Evolutionary conservation across 2,113 vertebrate genomes (phyloP).

Genomic region (Oreocharis arfaki): DNA sequence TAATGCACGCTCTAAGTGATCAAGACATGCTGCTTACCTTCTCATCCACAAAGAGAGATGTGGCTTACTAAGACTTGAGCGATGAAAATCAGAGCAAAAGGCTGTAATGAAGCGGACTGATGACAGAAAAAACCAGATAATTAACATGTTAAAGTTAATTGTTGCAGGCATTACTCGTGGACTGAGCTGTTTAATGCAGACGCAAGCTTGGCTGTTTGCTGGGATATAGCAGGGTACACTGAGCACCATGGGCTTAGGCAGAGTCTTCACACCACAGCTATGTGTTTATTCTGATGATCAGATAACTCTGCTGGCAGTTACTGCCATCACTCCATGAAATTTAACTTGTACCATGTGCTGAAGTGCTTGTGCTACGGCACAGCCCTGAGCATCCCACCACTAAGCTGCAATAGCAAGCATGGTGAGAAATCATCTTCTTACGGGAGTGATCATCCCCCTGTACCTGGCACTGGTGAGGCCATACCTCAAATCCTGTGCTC

Average conservation of each 20-base stretch:
- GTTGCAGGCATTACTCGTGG: background rate
- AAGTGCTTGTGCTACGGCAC: background rate
- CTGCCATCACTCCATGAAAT: background rate
- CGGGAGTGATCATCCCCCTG: background rate
- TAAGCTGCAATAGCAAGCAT: background rate
- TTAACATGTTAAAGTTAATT: background rate
- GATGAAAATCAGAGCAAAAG: background rate
- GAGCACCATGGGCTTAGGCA: background rate
- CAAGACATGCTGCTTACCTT: background rate
- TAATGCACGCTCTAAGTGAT: background rate
- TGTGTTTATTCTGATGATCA: background rate
- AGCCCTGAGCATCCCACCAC: background rate
- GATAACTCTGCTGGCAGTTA: background rate
- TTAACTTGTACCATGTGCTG: background rate
- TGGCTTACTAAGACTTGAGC: background rate
- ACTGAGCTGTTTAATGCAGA: background rate
- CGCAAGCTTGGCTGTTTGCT: background rate
- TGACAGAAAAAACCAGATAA: background rate
- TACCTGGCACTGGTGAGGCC: background rate
- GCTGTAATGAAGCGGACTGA: background rate
- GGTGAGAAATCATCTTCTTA: background rate
- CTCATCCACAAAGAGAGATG: background rate
- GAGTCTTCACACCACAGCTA: background rate
- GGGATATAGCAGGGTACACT: background rate
- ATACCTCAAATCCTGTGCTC: background rate